phyloP scores from a whole-genome alignment of 2,113 vertebrate genomes.

The Odontesthes bonariensis region DNA sequence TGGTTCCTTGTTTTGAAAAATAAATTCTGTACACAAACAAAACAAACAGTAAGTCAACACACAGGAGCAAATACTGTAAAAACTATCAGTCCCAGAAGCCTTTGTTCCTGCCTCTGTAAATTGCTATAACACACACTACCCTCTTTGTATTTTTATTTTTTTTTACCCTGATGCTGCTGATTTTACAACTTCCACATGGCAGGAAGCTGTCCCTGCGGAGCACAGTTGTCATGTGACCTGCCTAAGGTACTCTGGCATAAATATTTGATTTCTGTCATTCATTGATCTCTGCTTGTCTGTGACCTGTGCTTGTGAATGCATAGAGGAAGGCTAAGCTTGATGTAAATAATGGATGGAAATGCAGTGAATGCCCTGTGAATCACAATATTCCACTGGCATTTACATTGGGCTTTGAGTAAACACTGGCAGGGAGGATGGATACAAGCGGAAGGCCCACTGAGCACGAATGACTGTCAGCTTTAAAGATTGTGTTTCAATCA shows the following conservation, averaged over 20 bases:
- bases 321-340: conserved; percentile 54
- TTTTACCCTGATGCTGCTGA: conserved; percentile 16
- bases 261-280: conserved; percentile 80
- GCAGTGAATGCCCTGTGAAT: conserved; percentile 57
- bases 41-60: conserved; percentile 56
- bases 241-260: conserved; percentile 62
- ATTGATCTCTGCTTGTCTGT: conserved; percentile 75
- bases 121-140: conserved; percentile 43
- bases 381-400: conserved; percentile 78
- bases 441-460: conserved; percentile 33
- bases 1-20: conserved; percentile 32
- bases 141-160: neutral
- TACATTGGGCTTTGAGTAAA: conserved; percentile 77
- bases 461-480: conserved; percentile 59
- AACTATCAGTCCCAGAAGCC: conserved; percentile 22
- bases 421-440: conserved; percentile 60
- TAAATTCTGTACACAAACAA: conserved; percentile 52
- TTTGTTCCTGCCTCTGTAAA: conserved; percentile 35
- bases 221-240: conserved; percentile 57
- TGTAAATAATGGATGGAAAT: conserved; percentile 81
- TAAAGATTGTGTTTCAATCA: conserved; percentile 66
- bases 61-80: conserved; percentile 30
- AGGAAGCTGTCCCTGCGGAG: conserved; percentile 46
- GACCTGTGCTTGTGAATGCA: conserved; percentile 57
- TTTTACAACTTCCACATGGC: conserved; percentile 23